Evolutionary conservation across 2,113 vertebrate species (phyloP).

Genomic region (Gymnogyps californianus): DNA sequence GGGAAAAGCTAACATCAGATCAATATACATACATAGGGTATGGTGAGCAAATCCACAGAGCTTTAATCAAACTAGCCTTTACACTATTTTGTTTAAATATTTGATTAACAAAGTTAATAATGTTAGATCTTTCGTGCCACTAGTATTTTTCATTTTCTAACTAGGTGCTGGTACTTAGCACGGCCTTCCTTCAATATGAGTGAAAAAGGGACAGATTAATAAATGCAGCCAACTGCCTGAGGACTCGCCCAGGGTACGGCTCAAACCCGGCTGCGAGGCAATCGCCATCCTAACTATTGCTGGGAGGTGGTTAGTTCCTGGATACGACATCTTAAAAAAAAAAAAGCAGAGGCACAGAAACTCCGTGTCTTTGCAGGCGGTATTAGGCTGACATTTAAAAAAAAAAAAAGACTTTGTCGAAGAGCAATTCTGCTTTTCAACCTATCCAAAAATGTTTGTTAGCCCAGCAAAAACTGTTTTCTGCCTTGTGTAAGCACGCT

Average conservation of each 20-base stretch:
- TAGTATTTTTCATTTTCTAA: not conserved
- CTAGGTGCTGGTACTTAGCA: not conserved
- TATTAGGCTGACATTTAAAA: not conserved
- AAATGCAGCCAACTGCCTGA: not conserved
- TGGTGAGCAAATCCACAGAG: not conserved
- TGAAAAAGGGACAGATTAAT: not conserved
- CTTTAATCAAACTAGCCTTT: not conserved
- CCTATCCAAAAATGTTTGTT: not conserved
- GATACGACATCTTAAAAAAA: not conserved
- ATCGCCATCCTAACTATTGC: not conserved
- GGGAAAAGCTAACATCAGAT: not conserved
- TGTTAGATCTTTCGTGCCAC: not conserved
- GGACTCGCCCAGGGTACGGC: not conserved
- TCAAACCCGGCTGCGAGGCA: not conserved
- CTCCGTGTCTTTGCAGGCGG: not conserved
- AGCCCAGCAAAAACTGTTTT: not conserved
- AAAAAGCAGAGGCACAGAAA: not conserved
- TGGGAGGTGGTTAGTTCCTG: not conserved
- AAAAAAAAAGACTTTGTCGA: not conserved
- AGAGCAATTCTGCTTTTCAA: not conserved
- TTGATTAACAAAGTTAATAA: not conserved
- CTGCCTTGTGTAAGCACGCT: not conserved
- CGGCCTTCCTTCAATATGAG: fast-evolving
- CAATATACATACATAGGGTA: not conserved
- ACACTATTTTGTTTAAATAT: not conserved